phyloP scores from a whole-genome alignment of 2,888 invertebrate species.

The Geotrupes spiniger region DNA sequence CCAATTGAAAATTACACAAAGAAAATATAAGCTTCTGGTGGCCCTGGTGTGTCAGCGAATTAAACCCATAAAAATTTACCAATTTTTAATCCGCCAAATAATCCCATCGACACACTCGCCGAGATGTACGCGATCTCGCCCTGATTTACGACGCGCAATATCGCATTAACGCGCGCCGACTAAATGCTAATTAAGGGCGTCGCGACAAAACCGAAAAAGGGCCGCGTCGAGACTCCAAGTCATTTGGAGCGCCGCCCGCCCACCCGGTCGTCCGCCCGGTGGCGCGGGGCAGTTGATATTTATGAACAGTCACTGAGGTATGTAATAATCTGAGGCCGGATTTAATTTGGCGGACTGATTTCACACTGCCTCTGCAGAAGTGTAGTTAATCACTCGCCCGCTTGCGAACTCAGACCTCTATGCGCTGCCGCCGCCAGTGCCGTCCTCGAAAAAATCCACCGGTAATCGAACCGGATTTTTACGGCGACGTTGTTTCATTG shows the following conservation, averaged over 20 bases:
- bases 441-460: conserved; percentile 14
- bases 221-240: neutral
- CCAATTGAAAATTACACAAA: no score
- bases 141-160: no score
- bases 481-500: no score
- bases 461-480: no score
- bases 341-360: conserved; percentile 72
- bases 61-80: no score
- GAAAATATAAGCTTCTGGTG: no score
- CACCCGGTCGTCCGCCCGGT: neutral
- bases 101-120: no score
- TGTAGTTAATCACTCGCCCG: conserved; percentile 50
- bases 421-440: conserved; percentile 21
- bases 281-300: conserved; percentile 51
- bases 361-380: conserved; percentile 57
- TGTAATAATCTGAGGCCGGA: conserved; percentile 70
- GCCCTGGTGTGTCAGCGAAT: no score
- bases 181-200: no score
- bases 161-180: no score
- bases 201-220: neutral
- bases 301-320: conserved; percentile 70
- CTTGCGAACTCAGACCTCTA: conserved; percentile 28
- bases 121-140: no score
- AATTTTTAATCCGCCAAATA: no score
- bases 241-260: neutral